Base-by-base conservation (phyloP, 1,140 invertebrate species). In the Drosophila watanabei region DNA sequence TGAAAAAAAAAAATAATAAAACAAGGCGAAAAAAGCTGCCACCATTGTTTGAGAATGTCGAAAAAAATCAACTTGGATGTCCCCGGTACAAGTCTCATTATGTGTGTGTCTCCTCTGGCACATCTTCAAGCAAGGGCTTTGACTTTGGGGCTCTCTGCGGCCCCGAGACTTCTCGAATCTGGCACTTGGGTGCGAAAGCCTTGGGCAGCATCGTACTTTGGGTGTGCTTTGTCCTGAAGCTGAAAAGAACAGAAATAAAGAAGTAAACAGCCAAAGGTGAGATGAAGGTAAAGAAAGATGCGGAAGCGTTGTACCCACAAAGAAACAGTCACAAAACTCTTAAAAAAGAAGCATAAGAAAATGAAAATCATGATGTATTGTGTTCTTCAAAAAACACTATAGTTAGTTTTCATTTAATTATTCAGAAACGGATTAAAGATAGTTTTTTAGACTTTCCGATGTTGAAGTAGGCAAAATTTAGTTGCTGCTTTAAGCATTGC, bases 141-240 rank as follows among this genome's bases (percentile, higher is more conserved):
- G 80, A 88, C 84, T 87, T 78, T 83, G 49, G 52, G n/a, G 5
- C 30, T 57, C 48, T 16, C 13, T 30, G 37, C 5, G 45, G 51
- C 70, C 68, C 37, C 68, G 68, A 63, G 57, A 59, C 51, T 46
- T 64, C 57, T 59, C 45, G 48, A 61, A 49, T 89, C 84, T 88
- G 66, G 39, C 85, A 90, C 82, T 65, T 82, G 49, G 66, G 85
- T 90, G 85, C 57, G 81, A 89, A 89, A 75, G 78, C 86, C 85
- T 85, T 90, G 85, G 46, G 52, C 49, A 54, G 46, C 72, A 71
- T 14, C 43, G 54, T 70, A 72, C 70, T 75, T 39, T 32, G 58
- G 33, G 39, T 35, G 13, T 30, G 46, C 46, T 61, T 61, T 75
- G 69, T 75, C 71, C 71, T 75, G 56, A 39, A 61, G 37, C 37